Evolutionary conservation across 2,113 vertebrate genomes (phyloP).

Genomic region (Reinhardtius hippoglossoides): DNA sequence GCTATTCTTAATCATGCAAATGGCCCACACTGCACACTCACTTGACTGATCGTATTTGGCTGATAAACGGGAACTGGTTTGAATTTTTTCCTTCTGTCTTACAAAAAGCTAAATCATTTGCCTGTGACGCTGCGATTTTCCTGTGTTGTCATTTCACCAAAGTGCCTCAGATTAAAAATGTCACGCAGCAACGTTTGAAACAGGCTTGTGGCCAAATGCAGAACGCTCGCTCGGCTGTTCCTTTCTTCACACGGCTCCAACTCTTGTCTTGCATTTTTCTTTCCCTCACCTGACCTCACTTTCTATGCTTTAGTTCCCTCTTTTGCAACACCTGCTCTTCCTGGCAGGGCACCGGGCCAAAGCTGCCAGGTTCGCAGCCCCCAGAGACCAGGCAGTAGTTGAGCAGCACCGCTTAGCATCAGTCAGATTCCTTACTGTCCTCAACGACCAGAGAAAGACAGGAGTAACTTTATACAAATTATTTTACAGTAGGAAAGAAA

Average conservation of each 20-base stretch:
- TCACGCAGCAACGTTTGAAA: background rate
- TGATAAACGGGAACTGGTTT: conserved; percentile 63
- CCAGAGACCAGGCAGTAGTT: background rate
- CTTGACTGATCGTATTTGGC: conserved; percentile 69
- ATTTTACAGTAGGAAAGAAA: background rate
- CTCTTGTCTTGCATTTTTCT: background rate
- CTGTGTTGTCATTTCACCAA: conserved; percentile 4
- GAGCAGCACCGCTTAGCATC: conserved; percentile 21
- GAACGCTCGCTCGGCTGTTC: background rate
- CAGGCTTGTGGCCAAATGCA: background rate
- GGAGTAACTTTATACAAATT: background rate
- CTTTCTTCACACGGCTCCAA: background rate
- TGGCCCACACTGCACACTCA: conserved; percentile 63
- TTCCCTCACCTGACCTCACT: conserved; percentile 8
- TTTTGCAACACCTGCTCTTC: conserved; percentile 47
- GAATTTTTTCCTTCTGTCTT: conserved; percentile 45
- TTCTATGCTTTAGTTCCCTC: conserved; percentile 22
- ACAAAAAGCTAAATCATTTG: conserved; percentile 45
- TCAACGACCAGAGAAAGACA: background rate
- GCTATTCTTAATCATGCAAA: conserved; percentile 76
- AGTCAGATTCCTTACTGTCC: conserved; percentile 32
- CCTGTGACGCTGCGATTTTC: background rate
- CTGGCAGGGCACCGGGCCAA: conserved; percentile 35
- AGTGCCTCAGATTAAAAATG: background rate
- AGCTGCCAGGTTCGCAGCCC: conserved; percentile 10